Conservation (phyloP, 2,113 vertebrate species). For the Tenebrosternarchus preto region DNA sequence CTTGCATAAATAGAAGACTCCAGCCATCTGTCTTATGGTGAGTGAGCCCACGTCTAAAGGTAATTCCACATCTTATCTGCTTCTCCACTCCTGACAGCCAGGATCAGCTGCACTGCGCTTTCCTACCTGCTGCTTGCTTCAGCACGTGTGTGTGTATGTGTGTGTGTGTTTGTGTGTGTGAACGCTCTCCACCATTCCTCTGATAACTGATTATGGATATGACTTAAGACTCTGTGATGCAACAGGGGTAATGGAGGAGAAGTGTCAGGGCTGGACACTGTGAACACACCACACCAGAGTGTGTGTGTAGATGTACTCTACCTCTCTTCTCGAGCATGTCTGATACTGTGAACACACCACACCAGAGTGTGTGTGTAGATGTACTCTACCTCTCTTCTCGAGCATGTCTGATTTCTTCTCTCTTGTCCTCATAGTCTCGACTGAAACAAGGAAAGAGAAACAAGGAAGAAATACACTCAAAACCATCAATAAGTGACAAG, state of each 20-base stretch:
- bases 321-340: conserved; percentile 94
- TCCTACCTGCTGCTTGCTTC: conserved; percentile 62
- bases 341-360: too few species aligned
- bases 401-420: conserved; percentile 88
- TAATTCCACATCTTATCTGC: conserved; percentile 73
- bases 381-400: conserved; percentile 87
- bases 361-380: not conserved
- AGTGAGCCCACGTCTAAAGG: conserved; percentile 54
- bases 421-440: conserved; percentile 88
- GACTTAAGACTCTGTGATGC: not conserved
- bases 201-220: conserved; percentile 24
- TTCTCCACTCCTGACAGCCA: too few species aligned
- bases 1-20: conserved; percentile 9
- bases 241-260: not conserved
- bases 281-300: too few species aligned
- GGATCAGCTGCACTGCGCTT: not conserved
- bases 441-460: conserved; percentile 67
- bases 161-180: conserved; percentile 41
- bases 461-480: not conserved
- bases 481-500: not conserved
- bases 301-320: conserved; percentile 51
- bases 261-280: not conserved
- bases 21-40: conserved; percentile 7
- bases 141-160: conserved; percentile 37
- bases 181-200: conserved; percentile 18